phyloP scores from a whole-genome alignment of 1,140 invertebrate species.

The Drosophila burlai region DNA sequence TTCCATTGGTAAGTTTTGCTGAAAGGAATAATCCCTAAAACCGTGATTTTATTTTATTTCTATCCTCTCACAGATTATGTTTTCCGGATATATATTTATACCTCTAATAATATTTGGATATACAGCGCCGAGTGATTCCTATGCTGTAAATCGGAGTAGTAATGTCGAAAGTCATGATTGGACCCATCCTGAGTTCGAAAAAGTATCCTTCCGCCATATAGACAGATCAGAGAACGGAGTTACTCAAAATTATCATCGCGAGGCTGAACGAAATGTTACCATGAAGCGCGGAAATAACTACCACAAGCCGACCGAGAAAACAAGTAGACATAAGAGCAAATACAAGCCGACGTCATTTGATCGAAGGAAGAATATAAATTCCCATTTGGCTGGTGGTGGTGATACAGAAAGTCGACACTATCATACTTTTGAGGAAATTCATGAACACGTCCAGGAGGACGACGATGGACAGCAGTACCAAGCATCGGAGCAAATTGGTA shows the following conservation, averaged over 20 bases:
- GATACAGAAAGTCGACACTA: constrained; percentile 41
- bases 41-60: not conserved
- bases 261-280: constrained; percentile 11
- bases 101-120: constrained; percentile 23
- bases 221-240: constrained; percentile 12
- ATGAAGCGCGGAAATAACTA: constrained; percentile 4
- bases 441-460: constrained; percentile 58
- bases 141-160: constrained; percentile 26
- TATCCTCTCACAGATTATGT: constrained; percentile 24
- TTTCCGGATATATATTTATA: constrained; percentile 33
- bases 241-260: constrained; percentile 5
- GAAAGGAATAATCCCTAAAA: no score
- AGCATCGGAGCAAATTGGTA: constrained; percentile 45
- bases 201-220: not conserved
- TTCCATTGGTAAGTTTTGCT: constrained; percentile 18
- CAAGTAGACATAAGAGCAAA: constrained; percentile 14
- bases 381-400: constrained; percentile 1
- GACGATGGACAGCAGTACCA: constrained; percentile 43
- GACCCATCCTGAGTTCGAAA: constrained; percentile 24
- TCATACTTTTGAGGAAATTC: constrained; percentile 60
- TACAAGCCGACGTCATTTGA: constrained; percentile 1
- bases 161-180: not conserved
- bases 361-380: constrained; percentile 13
- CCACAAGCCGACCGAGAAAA: constrained; percentile 21
- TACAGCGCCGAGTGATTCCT: not conserved